Percentiles rank a stretch among this genome's conserved stretches.
Evolutionary conservation across 2,888 invertebrate genomes (phyloP).

Genomic region (Endomychus coccineus): DNA sequence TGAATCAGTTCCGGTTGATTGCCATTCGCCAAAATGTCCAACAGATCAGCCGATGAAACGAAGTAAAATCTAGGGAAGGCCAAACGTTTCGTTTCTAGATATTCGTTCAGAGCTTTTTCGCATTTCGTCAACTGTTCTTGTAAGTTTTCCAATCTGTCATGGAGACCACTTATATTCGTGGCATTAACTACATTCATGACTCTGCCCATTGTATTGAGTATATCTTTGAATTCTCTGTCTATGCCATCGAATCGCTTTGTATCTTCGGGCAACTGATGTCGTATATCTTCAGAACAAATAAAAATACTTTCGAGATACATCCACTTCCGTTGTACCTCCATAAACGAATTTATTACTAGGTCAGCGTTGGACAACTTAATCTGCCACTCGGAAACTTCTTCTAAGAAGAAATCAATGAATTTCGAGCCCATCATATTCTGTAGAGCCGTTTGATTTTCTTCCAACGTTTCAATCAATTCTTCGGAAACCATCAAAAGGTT

Average conservation of each 20-base stretch:
- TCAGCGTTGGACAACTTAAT: constrained; percentile 82
- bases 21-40: constrained; percentile 72
- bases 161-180: constrained; percentile 66
- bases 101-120: constrained; percentile 91
- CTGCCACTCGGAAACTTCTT: constrained; percentile 83
- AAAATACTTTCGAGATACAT: constrained; percentile 92
- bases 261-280: constrained; percentile 84
- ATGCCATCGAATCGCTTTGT: constrained; percentile 81
- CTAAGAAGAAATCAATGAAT: constrained; percentile 77
- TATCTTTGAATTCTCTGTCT: constrained; percentile 77
- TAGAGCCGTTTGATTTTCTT: constrained; percentile 91
- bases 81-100: constrained; percentile 87
- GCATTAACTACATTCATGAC: constrained; percentile 80
- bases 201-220: constrained; percentile 60
- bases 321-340: constrained; percentile 93
- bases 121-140: constrained; percentile 69
- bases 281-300: constrained; percentile 91
- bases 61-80: constrained; percentile 95
- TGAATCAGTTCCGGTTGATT: constrained; percentile 77
- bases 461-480: constrained; percentile 84
- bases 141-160: constrained; percentile 67
- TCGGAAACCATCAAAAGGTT: constrained; percentile 74
- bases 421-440: constrained; percentile 94
- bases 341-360: constrained; percentile 70
- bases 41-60: constrained; percentile 85